Percentiles rank a stretch among this genome's conserved stretches.
Evolutionary conservation across 2,797 vertebrate species (phyloP).

Genomic region (Spatula versicolor): DNA sequence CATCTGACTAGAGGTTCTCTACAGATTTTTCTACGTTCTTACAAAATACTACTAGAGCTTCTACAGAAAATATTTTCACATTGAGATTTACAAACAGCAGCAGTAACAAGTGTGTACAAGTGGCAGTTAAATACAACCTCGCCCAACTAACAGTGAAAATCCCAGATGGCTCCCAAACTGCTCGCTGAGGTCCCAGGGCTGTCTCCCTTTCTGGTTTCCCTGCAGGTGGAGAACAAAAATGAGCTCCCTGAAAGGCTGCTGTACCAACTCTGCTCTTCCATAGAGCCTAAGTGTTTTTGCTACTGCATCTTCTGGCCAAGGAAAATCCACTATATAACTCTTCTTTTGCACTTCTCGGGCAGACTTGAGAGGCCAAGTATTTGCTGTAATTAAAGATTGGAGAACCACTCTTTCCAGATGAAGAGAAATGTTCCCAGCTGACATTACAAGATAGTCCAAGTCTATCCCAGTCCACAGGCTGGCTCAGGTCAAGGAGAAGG

Average conservation of each 20-base stretch:
- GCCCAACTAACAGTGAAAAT: not conserved
- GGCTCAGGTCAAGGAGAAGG: not conserved
- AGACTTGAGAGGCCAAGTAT: not conserved
- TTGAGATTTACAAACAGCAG: not conserved
- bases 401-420: not conserved
- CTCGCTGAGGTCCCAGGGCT: not conserved
- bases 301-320: not conserved
- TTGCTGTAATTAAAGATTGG: not conserved
- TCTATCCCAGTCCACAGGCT: not conserved
- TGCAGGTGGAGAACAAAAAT: rapidly evolving
- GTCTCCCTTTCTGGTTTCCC: not conserved
- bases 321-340: not conserved
- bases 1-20: not conserved
- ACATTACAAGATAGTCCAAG: no score
- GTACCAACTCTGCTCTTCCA: not conserved
- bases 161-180: not conserved
- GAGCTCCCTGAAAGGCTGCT: not conserved
- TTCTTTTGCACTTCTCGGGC: not conserved
- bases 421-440: not conserved
- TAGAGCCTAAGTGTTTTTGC: not conserved
- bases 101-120: not conserved
- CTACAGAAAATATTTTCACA: not conserved
- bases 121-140: not conserved
- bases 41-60: not conserved
- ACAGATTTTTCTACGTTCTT: not conserved